Base-by-base conservation (phyloP, 2,113 vertebrate species). In the Percina caprodes region DNA sequence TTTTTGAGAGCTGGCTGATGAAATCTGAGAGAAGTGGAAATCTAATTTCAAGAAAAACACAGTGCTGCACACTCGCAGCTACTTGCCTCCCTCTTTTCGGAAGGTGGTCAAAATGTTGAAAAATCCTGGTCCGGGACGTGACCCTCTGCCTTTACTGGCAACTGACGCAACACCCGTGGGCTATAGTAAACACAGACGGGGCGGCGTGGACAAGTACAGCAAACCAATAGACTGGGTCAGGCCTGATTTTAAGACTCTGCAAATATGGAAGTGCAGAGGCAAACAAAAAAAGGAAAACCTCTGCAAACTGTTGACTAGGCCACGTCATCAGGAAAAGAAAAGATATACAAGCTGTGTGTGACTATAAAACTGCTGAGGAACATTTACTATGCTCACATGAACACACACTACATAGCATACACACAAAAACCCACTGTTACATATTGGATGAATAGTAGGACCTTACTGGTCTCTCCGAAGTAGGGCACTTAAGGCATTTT, bases 301-400 rank as follows among this genome's bases (percentile, higher is more conserved):
- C 79, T 89, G 87, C 48, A 77, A 80, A 84, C 74, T 77, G 74
- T 84, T 90, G 74, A 84, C 65, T n/a, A 1, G 35, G 80, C 46
- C 83, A 86, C 79, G 42, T 86, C 77, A 54, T 67, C n/a, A 5
- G 69, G 56, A 66, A 78, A 79, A 52, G 33, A n/a, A 77, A 80
- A n/a, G 73, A 46, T 19, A 6, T 56, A 56, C 9, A 65, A 82
- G 79, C 60, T 58, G 68, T 16, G 51, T 60, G 71, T 15, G 6
- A 83, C 19, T 69, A 60, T 30, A 16, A 72, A 70, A 86, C 26
- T 16, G 62, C 55, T 42, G 23, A 66, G 14, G 55, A 65, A 39
- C 23, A 54, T 45, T 70, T 62, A 49, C 49, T 54, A 42, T 15
- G 35, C 33, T 76, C 18, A 35, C 70, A 58, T 49, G 51, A 26